Percentiles rank a stretch among this genome's conserved stretches.
Conservation (phyloP, 2,113 vertebrate species). For the Cheirogaleus medius region DNA sequence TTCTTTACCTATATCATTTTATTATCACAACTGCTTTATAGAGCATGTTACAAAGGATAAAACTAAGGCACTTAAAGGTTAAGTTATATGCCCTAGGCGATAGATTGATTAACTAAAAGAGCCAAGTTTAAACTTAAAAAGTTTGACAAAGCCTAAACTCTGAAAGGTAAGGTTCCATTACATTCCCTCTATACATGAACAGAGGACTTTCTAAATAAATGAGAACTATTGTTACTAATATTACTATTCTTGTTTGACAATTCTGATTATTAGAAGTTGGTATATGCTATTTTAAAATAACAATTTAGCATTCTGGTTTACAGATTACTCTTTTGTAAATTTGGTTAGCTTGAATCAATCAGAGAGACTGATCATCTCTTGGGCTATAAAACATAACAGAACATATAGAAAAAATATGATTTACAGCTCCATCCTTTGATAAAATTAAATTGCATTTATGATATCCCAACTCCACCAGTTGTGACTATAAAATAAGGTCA, state of each 20-base stretch:
- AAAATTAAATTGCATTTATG: background rate
- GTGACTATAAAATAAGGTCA: background rate
- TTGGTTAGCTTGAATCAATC: background rate
- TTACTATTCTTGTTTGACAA: background rate
- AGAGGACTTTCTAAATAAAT: background rate
- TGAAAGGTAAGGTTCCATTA: background rate
- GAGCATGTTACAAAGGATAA: background rate
- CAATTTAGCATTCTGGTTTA: background rate
- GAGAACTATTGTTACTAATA: background rate
- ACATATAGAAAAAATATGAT: background rate
- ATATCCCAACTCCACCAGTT: background rate
- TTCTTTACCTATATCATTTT: background rate
- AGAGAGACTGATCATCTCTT: background rate
- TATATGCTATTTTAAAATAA: background rate
- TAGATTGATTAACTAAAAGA: background rate
- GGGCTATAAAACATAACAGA: background rate
- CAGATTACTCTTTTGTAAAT: background rate
- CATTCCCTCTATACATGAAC: background rate
- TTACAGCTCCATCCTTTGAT: background rate
- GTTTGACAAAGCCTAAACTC: background rate
- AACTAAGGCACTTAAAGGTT: background rate
- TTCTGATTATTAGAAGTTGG: background rate
- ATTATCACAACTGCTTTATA: background rate
- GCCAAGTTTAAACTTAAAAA: background rate
- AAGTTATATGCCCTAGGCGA: background rate